Evolutionary conservation across 2,888 invertebrate genomes (phyloP).

Genomic region (Cheilosia soror): DNA sequence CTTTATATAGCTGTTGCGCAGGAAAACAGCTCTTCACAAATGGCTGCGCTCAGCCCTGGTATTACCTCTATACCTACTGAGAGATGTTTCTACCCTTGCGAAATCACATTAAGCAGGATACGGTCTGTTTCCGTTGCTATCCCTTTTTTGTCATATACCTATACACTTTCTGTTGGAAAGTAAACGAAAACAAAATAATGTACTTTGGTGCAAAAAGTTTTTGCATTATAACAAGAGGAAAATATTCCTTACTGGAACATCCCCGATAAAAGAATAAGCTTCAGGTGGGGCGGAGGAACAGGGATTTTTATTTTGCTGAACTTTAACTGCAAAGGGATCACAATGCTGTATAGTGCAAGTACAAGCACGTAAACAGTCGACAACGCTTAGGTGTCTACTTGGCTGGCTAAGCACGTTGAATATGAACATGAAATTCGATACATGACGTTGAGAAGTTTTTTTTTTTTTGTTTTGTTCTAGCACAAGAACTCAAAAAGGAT

Average conservation of each 20-base stretch:
- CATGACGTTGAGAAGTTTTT: constrained; percentile 27
- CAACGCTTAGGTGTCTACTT: constrained; percentile 1
- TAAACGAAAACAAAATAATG: constrained; percentile 15
- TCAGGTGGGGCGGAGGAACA: not conserved
- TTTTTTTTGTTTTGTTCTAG: not conserved
- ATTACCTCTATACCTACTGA: constrained; percentile 1
- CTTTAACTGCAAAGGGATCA: constrained; percentile 21
- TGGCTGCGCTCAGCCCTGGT: not conserved
- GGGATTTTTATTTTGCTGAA: not conserved
- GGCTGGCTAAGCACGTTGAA: constrained; percentile 28
- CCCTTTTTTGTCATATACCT: not conserved
- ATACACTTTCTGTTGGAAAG: not conserved
- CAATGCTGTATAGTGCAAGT: constrained; percentile 9
- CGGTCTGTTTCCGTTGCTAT: constrained; percentile 18
- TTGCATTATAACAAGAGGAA: not conserved
- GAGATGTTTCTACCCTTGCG: not conserved
- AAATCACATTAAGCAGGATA: constrained; percentile 18
- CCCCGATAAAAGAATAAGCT: constrained; percentile 8
- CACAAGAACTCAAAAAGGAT: not conserved
- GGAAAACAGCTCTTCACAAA: not conserved
- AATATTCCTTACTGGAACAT: not conserved
- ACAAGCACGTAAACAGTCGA: constrained; percentile 17
- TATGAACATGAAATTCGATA: constrained; percentile 45
- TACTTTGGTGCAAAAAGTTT: constrained; percentile 16
- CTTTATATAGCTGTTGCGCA: not conserved